Evolutionary conservation across 2,888 invertebrate genomes (phyloP).

Genomic region (Pammene aurita): DNA sequence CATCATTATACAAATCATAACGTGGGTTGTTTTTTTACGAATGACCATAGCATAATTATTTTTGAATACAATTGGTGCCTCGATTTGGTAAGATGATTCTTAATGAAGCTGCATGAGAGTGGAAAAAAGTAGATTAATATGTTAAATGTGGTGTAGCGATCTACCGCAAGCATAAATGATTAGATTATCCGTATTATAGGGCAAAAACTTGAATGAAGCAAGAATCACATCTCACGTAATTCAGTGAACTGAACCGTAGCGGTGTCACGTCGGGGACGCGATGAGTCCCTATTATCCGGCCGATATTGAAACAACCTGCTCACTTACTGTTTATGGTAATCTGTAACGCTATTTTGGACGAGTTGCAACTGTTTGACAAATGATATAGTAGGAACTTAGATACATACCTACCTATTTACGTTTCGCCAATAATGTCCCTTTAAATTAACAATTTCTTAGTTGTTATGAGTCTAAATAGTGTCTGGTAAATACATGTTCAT

Average conservation of each 20-base stretch:
- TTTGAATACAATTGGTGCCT: slow-evolving; percentile 57
- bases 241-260: slow-evolving; percentile 69
- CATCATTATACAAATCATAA: slow-evolving; percentile 77
- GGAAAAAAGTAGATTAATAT: slow-evolving; percentile 36
- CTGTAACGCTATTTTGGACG: slow-evolving; percentile 33
- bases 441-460: no score
- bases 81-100: slow-evolving; percentile 50
- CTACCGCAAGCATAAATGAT: slow-evolving; percentile 72
- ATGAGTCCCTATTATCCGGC: slow-evolving; percentile 52
- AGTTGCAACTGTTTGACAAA: slow-evolving; percentile 48
- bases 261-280: slow-evolving; percentile 68
- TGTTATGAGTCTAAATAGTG: background rate
- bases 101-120: slow-evolving; percentile 33
- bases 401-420: no score
- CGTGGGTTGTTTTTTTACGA: slow-evolving; percentile 62
- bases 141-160: slow-evolving; percentile 47
- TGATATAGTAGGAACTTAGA: slow-evolving; percentile 49
- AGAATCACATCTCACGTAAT: slow-evolving; percentile 60
- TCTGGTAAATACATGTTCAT: background rate
- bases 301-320: slow-evolving; percentile 46
- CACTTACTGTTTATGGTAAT: slow-evolving; percentile 40
- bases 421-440: no score
- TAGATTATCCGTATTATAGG: slow-evolving; percentile 59
- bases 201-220: slow-evolving; percentile 50
- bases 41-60: slow-evolving; percentile 62